These are phyloP conservation scores for Tetheella fluctuosa DNA, from an alignment of 2,888 invertebrate species.

Conservation along the genomic window DNA sequence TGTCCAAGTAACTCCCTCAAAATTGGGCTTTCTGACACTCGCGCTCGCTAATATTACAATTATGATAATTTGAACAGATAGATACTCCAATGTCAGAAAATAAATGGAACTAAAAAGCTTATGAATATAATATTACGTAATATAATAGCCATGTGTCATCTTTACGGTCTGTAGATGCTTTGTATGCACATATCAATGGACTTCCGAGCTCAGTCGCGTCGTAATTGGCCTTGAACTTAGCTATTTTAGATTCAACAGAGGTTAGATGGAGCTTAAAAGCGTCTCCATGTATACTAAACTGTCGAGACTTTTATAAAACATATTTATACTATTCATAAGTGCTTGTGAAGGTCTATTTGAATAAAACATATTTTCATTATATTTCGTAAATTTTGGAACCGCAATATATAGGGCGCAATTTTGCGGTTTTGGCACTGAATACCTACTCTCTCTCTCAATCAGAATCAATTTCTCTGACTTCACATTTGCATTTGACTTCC, in stretches of 20 bases:
- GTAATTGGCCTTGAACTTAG: slow-evolving; percentile 49
- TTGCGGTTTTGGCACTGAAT: no score
- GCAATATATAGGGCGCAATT: no score
- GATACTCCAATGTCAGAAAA: neutral
- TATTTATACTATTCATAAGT: no score
- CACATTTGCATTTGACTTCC: no score
- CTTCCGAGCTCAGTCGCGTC: slow-evolving; percentile 25
- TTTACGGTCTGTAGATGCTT: slow-evolving; percentile 29
- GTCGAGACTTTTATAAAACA: neutral
- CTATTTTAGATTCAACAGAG: slow-evolving; percentile 40
- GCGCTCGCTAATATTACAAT: slow-evolving; percentile 10
- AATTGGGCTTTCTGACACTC: neutral
- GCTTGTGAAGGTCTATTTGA: no score
- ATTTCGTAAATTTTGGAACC: no score
- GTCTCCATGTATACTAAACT: slow-evolving; percentile 1
- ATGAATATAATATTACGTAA: slow-evolving; percentile 29
- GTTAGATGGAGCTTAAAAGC: slow-evolving; percentile 15
- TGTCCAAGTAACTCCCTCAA: no score
- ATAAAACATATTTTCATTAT: no score
- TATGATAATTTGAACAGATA: neutral
- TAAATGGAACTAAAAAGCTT: slow-evolving; percentile 23
- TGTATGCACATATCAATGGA: slow-evolving; percentile 47
- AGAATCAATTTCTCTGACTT: no score
- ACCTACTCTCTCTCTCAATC: no score
- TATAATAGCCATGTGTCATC: slow-evolving; percentile 33